These are phyloP conservation scores for Drosophila obscura DNA, from an alignment of 1,140 invertebrate genomes.

Conservation along the genomic window DNA sequence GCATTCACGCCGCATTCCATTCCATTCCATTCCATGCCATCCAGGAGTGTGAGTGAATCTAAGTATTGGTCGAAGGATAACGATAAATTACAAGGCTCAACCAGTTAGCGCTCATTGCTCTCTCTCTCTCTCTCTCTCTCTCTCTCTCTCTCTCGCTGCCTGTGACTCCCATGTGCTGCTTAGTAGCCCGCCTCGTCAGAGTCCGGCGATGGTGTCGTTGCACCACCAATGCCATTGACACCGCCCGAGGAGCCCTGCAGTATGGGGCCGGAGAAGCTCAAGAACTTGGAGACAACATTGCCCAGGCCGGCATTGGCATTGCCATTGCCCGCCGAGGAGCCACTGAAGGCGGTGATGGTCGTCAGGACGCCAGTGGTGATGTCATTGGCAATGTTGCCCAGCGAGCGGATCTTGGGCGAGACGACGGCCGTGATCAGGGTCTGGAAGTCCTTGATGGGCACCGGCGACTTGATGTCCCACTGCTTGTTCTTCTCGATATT, in stretches of 20 bases:
- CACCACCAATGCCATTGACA: constrained; percentile 59
- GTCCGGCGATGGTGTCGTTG: constrained; percentile 65
- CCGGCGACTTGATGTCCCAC: constrained; percentile 88
- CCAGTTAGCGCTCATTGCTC: constrained; percentile 32
- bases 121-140: not conserved
- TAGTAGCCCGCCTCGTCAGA: constrained; percentile 82
- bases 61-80: constrained; percentile 18
- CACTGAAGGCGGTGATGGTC: constrained; percentile 81
- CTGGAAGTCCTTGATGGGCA: constrained; percentile 84
- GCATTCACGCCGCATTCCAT: too few species aligned
- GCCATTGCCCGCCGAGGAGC: constrained; percentile 79
- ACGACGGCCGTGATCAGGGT: constrained; percentile 84
- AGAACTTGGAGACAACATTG: constrained; percentile 80
- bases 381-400: constrained; percentile 86
- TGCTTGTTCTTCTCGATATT: constrained; percentile 90
- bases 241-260: constrained; percentile 77
- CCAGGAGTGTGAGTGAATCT: constrained; percentile 8
- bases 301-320: constrained; percentile 79
- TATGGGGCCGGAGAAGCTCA: constrained; percentile 82
- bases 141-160: not conserved
- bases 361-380: constrained; percentile 85
- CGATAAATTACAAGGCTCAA: constrained; percentile 41
- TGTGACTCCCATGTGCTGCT: too few species aligned
- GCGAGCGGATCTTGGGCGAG: constrained; percentile 86
- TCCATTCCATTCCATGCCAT: too few species aligned